Conservation (phyloP, 2,888 invertebrate species). For the Schrankia costaestrigalis region DNA sequence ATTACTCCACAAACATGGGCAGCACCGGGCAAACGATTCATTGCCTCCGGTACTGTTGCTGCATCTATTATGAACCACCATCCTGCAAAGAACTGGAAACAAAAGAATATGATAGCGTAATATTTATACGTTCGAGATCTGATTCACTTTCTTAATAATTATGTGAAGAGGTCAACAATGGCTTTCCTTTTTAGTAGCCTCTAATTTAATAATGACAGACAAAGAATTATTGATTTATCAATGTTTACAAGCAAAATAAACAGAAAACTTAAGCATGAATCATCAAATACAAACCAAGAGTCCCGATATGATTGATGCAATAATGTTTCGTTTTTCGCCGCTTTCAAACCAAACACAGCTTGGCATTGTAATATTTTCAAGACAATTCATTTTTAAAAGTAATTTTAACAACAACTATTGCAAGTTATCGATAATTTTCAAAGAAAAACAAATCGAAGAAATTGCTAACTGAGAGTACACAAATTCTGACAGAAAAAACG, state of each 20-base stretch:
- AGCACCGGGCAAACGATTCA: conserved; percentile 84
- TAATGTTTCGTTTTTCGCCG: conserved; percentile 91
- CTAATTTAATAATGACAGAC: too few relatives aligned
- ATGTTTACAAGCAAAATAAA: conserved; percentile 6
- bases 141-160: too few relatives aligned
- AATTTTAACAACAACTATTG: conserved; percentile 9
- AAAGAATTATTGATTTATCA: too few relatives aligned
- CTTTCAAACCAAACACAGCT: conserved; percentile 92
- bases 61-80: conserved; percentile 99
- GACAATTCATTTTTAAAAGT: conserved; percentile 77
- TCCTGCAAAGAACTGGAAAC: conserved; percentile 92
- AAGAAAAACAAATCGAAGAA: conserved; percentile 21
- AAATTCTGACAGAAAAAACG: too few relatives aligned
- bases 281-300: conserved; percentile 85
- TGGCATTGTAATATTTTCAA: conserved; percentile 88
- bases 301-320: conserved; percentile 92
- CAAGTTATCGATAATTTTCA: background rate
- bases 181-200: too few relatives aligned
- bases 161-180: too few relatives aligned
- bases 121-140: too few relatives aligned
- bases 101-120: conserved; percentile 1
- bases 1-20: conserved; percentile 97
- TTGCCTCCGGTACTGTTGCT: conserved; percentile 85
- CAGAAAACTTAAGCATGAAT: conserved; percentile 42
- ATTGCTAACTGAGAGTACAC: too few relatives aligned